Base-by-base conservation (phyloP, 2,888 invertebrate species). In the Hypsopygia costalis region DNA sequence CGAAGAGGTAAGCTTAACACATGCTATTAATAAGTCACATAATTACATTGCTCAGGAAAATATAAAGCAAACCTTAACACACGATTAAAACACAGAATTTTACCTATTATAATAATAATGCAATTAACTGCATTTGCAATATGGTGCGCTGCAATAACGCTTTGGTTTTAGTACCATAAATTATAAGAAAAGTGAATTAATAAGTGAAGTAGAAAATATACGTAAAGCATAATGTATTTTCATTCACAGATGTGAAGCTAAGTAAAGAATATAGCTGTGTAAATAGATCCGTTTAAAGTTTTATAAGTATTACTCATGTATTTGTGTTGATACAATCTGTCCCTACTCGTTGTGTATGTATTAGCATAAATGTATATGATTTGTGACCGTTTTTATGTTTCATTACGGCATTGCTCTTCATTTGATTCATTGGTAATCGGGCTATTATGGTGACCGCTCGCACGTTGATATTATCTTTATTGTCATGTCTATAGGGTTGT, bases 1-100 rank as follows among this genome's bases (percentile, higher is more conserved):
- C 70, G 93, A 94, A 83, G 95, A 96, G 94, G 95, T 95, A 93
- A 91, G 90, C 74, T 41, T 50, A 47, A 54, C 56, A 51, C 52
- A 44, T 49, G 22, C 30, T 9, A 40, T 39, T 39, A 39, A 41
- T 39, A 36, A 33, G 11, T 16, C 16, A 16, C 3, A 4, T 16
- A 4, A n/a, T n/a, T 16, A 16, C 16, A 4, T 16, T 16, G 16
- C 16, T 16, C 4, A 16, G 16, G 16, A 4, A n/a, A 16, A 16
- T 16, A 4, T 16, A 16, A 16, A 4, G 16, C 4, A 16, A 16
- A 16, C 4, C 16, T 16, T 16, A 16, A 16, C 16, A 16, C 16
- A 16, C 4, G 16, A 3, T 2, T 16, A 4, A 16, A 16, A 4
- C 16, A 16, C 16, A 16, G 16, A 16, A 4, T 16, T 3, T n/a